Percentiles rank a stretch among this genome's conserved stretches.
These are phyloP conservation scores for Pristiophorus japonicus DNA, from an alignment of 2,113 vertebrate genomes.

Conservation along the genomic window DNA sequence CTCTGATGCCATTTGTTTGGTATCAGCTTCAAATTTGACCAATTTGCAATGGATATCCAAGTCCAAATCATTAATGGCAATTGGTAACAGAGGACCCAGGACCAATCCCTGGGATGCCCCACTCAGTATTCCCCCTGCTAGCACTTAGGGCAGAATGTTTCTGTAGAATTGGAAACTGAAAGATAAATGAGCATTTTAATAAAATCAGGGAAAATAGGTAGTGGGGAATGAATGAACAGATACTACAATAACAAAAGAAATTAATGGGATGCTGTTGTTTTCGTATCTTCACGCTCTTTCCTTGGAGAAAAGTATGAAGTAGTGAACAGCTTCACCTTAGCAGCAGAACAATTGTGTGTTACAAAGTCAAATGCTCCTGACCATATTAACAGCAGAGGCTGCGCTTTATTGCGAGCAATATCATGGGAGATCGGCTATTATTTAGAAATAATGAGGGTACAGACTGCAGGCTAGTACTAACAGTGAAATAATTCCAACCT, in stretches of 20 bases:
- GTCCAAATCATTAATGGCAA: neutral
- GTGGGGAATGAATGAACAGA: too few relatives aligned
- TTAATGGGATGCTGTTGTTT: too few relatives aligned
- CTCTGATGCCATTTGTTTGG: neutral
- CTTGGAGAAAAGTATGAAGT: too few relatives aligned
- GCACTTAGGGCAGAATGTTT: too few relatives aligned
- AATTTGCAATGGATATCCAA: neutral
- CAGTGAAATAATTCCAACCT: conserved; percentile 46
- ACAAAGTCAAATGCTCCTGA: neutral
- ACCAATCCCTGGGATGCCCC: neutral
- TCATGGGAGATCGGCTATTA: neutral
- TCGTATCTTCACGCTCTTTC: too few relatives aligned
- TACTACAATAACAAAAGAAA: too few relatives aligned
- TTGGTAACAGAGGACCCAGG: neutral
- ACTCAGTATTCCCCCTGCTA: neutral
- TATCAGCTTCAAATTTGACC: neutral
- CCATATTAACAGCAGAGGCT: neutral
- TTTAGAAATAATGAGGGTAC: neutral
- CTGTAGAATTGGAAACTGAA: too few relatives aligned
- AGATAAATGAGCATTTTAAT: too few relatives aligned
- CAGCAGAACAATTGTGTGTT: neutral
- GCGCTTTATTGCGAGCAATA: neutral
- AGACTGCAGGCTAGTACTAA: neutral
- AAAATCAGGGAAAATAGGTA: too few relatives aligned
- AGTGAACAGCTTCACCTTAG: neutral